A percentile compares a stretch with the other conserved stretches of the same genome.
Conservation (phyloP, 2,888 invertebrate species). For the Amiota communis region DNA sequence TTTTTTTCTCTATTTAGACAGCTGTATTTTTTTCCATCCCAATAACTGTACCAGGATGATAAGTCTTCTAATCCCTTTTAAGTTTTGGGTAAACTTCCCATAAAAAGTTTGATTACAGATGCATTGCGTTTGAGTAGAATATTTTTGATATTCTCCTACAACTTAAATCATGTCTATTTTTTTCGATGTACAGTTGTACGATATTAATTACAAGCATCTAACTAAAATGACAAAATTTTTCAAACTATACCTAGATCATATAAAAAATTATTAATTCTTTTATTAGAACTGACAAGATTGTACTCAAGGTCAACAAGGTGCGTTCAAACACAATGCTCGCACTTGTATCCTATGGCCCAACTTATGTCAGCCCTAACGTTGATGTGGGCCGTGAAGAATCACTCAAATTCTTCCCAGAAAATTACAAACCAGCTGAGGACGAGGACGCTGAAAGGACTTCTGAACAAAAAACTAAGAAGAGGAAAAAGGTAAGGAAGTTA, state of each 20-base stretch:
- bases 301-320: conserved; percentile 80
- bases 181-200: too few species aligned
- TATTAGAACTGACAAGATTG: conserved; percentile 79
- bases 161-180: too few species aligned
- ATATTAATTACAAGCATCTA: too few species aligned
- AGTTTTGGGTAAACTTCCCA: too few species aligned
- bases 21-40: too few species aligned
- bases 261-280: conserved; percentile 1
- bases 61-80: too few species aligned
- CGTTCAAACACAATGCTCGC: conserved; percentile 78
- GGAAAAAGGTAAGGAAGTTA: conserved; percentile 67
- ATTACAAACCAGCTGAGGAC: conserved; percentile 73
- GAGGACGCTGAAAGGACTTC: conserved; percentile 40
- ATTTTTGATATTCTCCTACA: too few species aligned
- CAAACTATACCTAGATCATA: not conserved
- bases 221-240: too few species aligned
- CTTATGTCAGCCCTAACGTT: conserved; percentile 80
- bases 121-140: too few species aligned
- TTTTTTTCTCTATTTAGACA: conserved; percentile 19
- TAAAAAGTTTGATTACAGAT: too few species aligned
- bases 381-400: conserved; percentile 79
- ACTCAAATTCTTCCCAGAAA: conserved; percentile 79
- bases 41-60: too few species aligned
- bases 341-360: conserved; percentile 79
- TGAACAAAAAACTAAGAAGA: conserved; percentile 73